phyloP scores from a whole-genome alignment of 2,888 invertebrate genomes.

The Drosophila pseudotakahashii region DNA sequence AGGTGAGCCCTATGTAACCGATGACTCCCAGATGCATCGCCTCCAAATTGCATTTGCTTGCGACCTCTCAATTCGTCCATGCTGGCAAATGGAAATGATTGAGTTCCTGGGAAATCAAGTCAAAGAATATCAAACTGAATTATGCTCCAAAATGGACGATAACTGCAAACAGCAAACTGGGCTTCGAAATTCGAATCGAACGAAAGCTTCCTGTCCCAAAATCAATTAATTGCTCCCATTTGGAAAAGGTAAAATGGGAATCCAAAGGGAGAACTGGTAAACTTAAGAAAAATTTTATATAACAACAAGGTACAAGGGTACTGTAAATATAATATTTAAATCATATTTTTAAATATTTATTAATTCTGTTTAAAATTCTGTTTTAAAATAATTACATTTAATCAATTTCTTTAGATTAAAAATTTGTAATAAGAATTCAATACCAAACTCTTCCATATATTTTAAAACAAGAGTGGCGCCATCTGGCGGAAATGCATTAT shows the following conservation, averaged over 20 bases:
- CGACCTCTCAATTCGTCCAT: conserved; percentile 16
- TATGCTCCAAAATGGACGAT: conserved; percentile 9
- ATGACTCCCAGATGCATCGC: conserved; percentile 28
- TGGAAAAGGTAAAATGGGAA: neutral
- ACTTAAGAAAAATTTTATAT: too few species aligned
- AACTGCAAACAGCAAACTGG: conserved; percentile 15
- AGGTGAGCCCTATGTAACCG: conserved; percentile 12
- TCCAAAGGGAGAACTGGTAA: neutral
- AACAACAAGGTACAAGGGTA: neutral
- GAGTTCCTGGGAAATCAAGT: conserved; percentile 23
- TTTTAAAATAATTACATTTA: too few species aligned
- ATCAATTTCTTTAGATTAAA: too few species aligned
- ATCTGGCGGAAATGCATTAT: too few species aligned
- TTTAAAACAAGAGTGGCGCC: too few species aligned
- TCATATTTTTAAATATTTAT: too few species aligned
- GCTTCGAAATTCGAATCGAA: neutral
- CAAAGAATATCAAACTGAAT: conserved; percentile 30
- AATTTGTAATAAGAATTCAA: too few species aligned
- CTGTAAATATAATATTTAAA: too few species aligned
- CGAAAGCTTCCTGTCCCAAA: neutral
- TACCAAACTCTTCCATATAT: too few species aligned
- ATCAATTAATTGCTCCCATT: neutral
- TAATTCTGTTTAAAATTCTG: too few species aligned
- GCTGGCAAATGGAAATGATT: conserved; percentile 34
- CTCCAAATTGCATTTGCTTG: conserved; percentile 32